Evolutionary conservation across 2,797 vertebrate genomes (phyloP).

Genomic region (Cyclura pinguis): DNA sequence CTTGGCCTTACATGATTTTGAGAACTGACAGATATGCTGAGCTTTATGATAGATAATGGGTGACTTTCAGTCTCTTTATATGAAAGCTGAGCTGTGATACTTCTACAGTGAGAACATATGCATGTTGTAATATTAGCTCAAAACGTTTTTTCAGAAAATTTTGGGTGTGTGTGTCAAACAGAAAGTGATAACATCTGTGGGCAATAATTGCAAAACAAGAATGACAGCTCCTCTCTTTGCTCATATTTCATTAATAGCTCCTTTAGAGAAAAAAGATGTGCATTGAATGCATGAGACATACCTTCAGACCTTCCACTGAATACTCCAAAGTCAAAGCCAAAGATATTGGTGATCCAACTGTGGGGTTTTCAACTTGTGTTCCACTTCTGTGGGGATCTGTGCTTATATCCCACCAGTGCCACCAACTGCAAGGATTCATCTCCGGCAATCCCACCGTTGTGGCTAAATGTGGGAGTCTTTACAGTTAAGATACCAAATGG

Average conservation of each 20-base stretch:
- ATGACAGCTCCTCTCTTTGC: constrained; percentile 78
- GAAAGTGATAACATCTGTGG: constrained; percentile 82
- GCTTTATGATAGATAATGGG: constrained; percentile 28
- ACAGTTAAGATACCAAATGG: too few species aligned
- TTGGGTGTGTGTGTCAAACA: constrained; percentile 74
- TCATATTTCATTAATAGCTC: constrained; percentile 35
- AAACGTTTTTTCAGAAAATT: constrained; percentile 81
- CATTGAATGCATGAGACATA: background rate
- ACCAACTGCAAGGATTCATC: too few species aligned
- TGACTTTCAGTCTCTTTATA: constrained; percentile 21
- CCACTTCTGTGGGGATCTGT: too few species aligned
- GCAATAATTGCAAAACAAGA: constrained; percentile 77
- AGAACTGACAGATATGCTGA: background rate
- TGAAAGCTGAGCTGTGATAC: constrained; percentile 69
- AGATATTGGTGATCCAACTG: background rate
- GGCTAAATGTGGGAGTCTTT: too few species aligned
- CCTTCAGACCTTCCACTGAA: background rate
- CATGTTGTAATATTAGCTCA: constrained; percentile 81
- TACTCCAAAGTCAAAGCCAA: background rate
- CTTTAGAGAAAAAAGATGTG: background rate
- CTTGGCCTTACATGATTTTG: accelerated
- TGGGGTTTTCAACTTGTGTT: too few species aligned
- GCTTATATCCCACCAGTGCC: too few species aligned
- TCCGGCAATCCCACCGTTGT: too few species aligned
- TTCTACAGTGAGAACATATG: constrained; percentile 80